Evolutionary conservation across 2,113 vertebrate species (phyloP), one percentile per base, ranked within the genome.

Genomic region (Arothron firmamentum): DNA sequence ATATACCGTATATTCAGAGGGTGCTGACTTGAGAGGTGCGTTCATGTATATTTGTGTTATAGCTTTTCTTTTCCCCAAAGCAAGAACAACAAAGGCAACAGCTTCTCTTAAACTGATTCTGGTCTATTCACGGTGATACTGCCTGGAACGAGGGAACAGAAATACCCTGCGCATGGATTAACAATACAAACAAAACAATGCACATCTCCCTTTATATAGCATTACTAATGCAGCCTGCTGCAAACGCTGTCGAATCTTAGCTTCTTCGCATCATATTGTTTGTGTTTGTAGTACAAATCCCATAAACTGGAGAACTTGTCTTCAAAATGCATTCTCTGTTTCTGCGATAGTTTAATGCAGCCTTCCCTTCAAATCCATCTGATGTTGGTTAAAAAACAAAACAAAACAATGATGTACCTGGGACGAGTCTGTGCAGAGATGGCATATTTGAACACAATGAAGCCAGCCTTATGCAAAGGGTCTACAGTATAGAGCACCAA

Each of bases 401-500:
- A 28, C 4, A 28, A 28, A 28, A 25, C 3, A 5, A 49, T 38
- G 54, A 75, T 71, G 63, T 78, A 72, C 72, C 79, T 72, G 77
- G 74, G 66, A 74, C 75, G 80, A 64, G 62, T 54, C 34, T 50
- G 65, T 54, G 63, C 50, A 5, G 25, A 63, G 71, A 78, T 75
- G 61, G 52, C 45, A 56, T 65, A 80, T 72, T 74, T 81, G 80
- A 72, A 75, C 56, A 75, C 75, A 79, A 51, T 67, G 74, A 56
- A 63, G 59, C 47, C 60, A 70, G 78, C 81, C 77, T 79, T 72
- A 80, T 81, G 81, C 74, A 80, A 78, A 65, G 75, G 72, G 79
- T 79, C 80, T 74, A 74, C 71, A 65, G 75, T 81, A 88, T 73
- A 75, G 70, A 51, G 69, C 77, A 79, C 69, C 82, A 84, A 83